A percentile compares a stretch with the other conserved stretches of the same genome.
Conservation (phyloP, 2,888 invertebrate species). For the Andrena chrysosceles region DNA sequence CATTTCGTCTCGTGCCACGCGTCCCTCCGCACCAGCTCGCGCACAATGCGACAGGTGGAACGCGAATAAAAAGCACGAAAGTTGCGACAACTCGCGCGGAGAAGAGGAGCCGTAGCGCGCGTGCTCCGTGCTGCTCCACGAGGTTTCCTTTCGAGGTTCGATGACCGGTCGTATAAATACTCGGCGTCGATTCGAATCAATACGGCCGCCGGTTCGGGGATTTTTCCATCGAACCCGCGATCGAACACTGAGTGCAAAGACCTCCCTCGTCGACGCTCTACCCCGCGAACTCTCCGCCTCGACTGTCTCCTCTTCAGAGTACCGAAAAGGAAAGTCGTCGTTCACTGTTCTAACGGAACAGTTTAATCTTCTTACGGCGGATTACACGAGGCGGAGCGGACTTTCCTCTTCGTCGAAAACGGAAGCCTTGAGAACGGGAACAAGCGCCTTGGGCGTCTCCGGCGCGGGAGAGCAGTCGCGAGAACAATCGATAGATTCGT, state of each 20-base stretch:
- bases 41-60: conserved; percentile 67
- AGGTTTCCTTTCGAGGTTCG: conserved; percentile 38
- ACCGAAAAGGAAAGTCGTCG: conserved; percentile 29
- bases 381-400: conserved; percentile 11
- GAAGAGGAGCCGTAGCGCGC: conserved; percentile 2
- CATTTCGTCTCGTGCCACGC: conserved; percentile 46
- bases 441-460: not conserved
- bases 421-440: conserved; percentile 13
- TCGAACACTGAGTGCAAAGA: not conserved
- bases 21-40: conserved; percentile 31
- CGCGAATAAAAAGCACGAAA: conserved; percentile 61
- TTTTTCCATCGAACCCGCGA: conserved; percentile 7
- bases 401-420: conserved; percentile 3
- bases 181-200: conserved; percentile 35
- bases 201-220: conserved; percentile 15
- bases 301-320: not conserved
- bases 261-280: not conserved
- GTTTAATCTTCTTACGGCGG: conserved; percentile 27
- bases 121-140: conserved; percentile 5
- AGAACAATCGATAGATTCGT: conserved; percentile 13
- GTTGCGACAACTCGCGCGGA: conserved; percentile 19
- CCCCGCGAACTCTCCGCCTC: not conserved
- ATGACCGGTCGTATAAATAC: conserved; percentile 51
- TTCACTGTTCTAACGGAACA: conserved; percentile 5
- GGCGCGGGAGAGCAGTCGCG: not conserved